Evolutionary conservation across 2,797 vertebrate species (phyloP).

Genomic region (Crenichthys baileyi): DNA sequence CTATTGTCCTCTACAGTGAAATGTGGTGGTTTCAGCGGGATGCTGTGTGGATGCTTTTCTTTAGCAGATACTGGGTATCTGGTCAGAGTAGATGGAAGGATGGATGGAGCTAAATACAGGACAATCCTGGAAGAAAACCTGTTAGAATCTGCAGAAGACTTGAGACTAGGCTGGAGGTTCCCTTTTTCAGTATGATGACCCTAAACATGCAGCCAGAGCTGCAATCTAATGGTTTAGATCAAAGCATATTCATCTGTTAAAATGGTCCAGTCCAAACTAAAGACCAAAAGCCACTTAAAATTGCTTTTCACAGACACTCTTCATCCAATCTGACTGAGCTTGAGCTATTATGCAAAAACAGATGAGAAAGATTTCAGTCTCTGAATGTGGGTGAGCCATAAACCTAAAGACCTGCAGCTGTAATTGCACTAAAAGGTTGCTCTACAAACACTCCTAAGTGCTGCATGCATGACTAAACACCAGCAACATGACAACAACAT

Average conservation of each 20-base stretch:
- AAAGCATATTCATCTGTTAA: background rate
- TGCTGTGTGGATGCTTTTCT: background rate
- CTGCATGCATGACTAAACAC: constrained; percentile 9
- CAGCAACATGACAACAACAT: background rate
- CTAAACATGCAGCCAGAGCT: background rate
- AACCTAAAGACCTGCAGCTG: background rate
- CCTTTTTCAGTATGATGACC: background rate
- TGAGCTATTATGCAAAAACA: background rate
- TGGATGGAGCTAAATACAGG: background rate
- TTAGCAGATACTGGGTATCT: background rate
- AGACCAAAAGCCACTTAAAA: background rate
- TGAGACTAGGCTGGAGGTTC: background rate
- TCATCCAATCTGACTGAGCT: background rate
- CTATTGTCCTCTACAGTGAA: background rate
- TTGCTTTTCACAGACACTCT: background rate
- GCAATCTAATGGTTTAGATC: background rate
- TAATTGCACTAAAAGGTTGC: background rate
- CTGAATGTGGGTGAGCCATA: background rate
- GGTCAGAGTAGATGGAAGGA: background rate
- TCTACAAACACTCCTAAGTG: background rate
- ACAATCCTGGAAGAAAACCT: background rate
- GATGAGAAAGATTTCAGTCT: background rate
- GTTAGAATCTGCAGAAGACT: background rate
- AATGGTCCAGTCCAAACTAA: background rate
- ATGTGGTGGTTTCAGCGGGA: background rate